Percentiles rank a stretch among this genome's conserved stretches.
Evolutionary conservation across 2,113 vertebrate species (phyloP).

Genomic region (Tretioscincus oriximinensis): DNA sequence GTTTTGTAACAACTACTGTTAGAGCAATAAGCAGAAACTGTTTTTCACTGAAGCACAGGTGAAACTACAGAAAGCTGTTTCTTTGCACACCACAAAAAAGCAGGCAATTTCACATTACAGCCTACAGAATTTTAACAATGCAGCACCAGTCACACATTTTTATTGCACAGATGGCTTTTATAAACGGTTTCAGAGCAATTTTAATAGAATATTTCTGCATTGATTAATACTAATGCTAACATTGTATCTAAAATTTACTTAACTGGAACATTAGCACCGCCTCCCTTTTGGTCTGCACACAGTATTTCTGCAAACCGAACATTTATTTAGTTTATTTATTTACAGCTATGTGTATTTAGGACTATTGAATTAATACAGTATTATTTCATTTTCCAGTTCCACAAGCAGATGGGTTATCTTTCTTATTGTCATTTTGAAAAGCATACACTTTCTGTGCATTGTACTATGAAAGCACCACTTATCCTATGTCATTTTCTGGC

Average conservation of each 20-base stretch:
- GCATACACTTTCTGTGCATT: neutral
- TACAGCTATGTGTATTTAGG: neutral
- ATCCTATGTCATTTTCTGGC: neutral
- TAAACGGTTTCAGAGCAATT: neutral
- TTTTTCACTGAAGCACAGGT: neutral
- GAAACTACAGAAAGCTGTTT: neutral
- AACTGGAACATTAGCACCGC: neutral
- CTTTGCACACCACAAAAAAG: neutral
- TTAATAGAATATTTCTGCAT: neutral
- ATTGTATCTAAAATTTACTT: neutral
- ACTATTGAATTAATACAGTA: conserved; percentile 1
- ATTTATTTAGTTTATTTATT: conserved; percentile 19
- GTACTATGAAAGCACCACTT: conserved; percentile 6
- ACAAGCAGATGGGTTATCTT: neutral
- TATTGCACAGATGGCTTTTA: neutral
- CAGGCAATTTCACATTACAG: neutral
- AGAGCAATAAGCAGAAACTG: conserved; percentile 11
- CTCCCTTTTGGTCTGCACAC: neutral
- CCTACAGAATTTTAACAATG: conserved; percentile 1
- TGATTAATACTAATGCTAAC: neutral
- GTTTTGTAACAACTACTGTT: conserved; percentile 13
- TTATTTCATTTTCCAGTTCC: neutral
- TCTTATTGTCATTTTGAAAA: neutral
- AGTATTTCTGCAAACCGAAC: neutral
- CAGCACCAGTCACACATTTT: neutral